A percentile compares a stretch with the other conserved stretches of the same genome.
Conservation (phyloP, 2,797 vertebrate genomes). For the Lepilemur septentrionalis region DNA sequence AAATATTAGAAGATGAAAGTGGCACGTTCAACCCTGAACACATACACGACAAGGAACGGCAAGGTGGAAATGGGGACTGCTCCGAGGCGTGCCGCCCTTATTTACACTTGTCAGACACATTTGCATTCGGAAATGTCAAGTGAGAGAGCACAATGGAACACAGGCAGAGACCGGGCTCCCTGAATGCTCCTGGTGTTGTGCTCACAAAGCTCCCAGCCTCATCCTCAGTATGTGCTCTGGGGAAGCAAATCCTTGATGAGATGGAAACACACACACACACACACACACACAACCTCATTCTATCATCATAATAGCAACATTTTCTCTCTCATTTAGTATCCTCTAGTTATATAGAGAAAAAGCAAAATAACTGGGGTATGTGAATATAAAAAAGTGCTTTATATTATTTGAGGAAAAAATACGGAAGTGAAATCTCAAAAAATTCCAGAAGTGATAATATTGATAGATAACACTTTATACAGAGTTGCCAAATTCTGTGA, state of each 20-base stretch:
- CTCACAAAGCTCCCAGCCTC: background rate
- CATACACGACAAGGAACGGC: background rate
- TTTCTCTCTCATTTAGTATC: background rate
- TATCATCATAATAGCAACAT: background rate
- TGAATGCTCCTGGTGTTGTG: background rate
- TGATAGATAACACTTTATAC: background rate
- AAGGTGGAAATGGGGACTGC: background rate
- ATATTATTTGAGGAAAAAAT: constrained; percentile 27
- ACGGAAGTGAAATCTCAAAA: background rate
- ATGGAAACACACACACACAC: background rate
- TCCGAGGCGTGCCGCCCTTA: background rate
- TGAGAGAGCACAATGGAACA: background rate
- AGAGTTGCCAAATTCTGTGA: background rate
- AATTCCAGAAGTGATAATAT: background rate
- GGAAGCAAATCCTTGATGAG: background rate
- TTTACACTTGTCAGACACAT: constrained; percentile 10
- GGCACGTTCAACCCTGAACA: background rate
- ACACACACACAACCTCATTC: background rate
- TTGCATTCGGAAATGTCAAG: constrained; percentile 46
- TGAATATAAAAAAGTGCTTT: background rate
- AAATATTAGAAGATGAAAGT: background rate
- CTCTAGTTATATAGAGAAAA: background rate
- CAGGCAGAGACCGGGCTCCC: background rate
- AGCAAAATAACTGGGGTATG: background rate
- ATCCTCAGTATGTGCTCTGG: background rate